Percentiles rank a stretch among this genome's conserved stretches.
phyloP scores from a whole-genome alignment of 2,797 vertebrate genomes.

The Astyanax mexicanus region DNA sequence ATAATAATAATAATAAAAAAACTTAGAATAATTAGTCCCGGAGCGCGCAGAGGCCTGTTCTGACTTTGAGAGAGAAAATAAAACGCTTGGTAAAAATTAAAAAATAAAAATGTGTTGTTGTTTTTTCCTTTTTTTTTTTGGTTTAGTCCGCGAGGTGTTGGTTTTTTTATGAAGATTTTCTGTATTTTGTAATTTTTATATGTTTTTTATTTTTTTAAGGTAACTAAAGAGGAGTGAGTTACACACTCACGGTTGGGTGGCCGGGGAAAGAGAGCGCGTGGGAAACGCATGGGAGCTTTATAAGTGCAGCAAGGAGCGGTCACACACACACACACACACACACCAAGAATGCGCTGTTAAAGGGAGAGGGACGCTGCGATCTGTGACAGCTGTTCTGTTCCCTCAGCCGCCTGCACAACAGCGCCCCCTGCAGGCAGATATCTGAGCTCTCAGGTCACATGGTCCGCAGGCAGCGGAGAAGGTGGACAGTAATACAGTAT shows the following conservation, averaged over 20 bases:
- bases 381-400: constrained; percentile 1
- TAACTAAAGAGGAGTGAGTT: constrained; percentile 82
- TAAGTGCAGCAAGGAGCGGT: constrained; percentile 72
- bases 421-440: constrained; percentile 76
- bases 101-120: too few species aligned
- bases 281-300: constrained; percentile 79
- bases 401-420: constrained; percentile 64
- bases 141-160: constrained; percentile 51
- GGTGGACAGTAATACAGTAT: too few species aligned
- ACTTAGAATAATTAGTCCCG: constrained; percentile 61
- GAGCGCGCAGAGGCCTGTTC: constrained; percentile 64
- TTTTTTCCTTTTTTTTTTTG: constrained; percentile 38
- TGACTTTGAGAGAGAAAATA: constrained; percentile 53
- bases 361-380: constrained; percentile 65
- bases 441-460: not conserved
- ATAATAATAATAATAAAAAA: not conserved
- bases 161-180: constrained; percentile 78
- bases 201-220: constrained; percentile 74
- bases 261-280: constrained; percentile 81
- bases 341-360: constrained; percentile 69
- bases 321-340: constrained; percentile 61
- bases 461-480: not conserved
- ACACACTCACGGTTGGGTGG: constrained; percentile 83
- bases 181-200: constrained; percentile 80
- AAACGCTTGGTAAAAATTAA: constrained; percentile 58